A percentile compares a stretch with the other conserved stretches of the same genome.
phyloP scores from a whole-genome alignment of 1,140 invertebrate species.

The Drosophila watanabei region DNA sequence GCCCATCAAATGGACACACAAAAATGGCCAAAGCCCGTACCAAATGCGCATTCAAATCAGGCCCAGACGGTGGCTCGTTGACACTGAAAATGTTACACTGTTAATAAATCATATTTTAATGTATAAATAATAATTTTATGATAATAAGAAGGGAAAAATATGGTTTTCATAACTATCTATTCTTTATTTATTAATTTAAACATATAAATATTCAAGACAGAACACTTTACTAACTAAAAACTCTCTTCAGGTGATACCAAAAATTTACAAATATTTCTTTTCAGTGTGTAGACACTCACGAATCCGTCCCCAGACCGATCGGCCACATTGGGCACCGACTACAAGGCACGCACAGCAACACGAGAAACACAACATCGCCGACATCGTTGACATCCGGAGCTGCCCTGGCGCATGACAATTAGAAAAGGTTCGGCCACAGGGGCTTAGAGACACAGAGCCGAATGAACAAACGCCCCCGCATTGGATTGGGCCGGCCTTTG shows the following conservation, averaged over 20 bases:
- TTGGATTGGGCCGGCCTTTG: conserved; percentile 1
- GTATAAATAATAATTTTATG: no score
- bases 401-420: conserved; percentile 72
- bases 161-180: not conserved
- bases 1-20: conserved; percentile 65
- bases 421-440: conserved; percentile 57
- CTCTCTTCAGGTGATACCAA: rapidly evolving
- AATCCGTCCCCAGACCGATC: conserved; percentile 30
- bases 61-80: conserved; percentile 29
- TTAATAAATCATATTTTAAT: not conserved
- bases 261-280: not conserved
- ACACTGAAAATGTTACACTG: conserved; percentile 42
- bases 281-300: not conserved
- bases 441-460: conserved; percentile 9
- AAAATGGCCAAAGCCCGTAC: conserved; percentile 57
- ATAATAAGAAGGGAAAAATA: not conserved
- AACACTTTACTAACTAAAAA: not conserved
- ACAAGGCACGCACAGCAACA: conserved; percentile 69
- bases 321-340: conserved; percentile 18
- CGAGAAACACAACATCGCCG: conserved; percentile 35
- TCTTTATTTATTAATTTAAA: not conserved
- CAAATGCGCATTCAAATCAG: conserved; percentile 80
- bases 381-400: conserved; percentile 73
- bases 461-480: conserved; percentile 21
- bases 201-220: not conserved